phyloP scores from a whole-genome alignment of 2,797 vertebrate species.

The Melanotaenia boesemani region DNA sequence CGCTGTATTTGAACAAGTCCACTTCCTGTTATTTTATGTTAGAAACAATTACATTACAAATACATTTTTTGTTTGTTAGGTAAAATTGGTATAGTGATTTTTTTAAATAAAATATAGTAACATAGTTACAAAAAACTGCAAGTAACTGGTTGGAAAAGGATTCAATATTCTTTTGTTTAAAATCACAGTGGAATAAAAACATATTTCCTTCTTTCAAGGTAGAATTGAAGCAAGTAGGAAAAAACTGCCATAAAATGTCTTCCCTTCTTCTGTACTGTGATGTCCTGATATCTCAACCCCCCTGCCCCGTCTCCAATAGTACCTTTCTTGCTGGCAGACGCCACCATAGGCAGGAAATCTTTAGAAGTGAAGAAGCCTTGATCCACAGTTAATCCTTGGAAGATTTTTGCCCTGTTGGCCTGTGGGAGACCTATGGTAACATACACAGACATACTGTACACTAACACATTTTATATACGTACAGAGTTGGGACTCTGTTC shows the following conservation, averaged over 20 bases:
- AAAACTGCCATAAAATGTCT: too few species aligned
- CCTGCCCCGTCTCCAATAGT: neutral
- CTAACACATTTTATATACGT: neutral
- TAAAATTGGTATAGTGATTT: neutral
- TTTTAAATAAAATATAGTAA: neutral
- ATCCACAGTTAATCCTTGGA: constrained; percentile 85
- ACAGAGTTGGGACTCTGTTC: too few species aligned
- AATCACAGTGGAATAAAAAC: neutral
- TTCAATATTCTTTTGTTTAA: neutral
- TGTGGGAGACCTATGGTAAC: constrained; percentile 89
- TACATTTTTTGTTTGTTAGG: neutral
- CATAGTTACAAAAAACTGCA: neutral
- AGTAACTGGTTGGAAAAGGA: neutral
- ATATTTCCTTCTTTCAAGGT: neutral
- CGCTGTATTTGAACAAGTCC: neutral
- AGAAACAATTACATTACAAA: neutral
- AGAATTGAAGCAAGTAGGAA: too few species aligned
- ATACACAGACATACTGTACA: constrained; percentile 7
- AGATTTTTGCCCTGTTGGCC: constrained; percentile 89
- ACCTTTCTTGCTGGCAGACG: constrained; percentile 95
- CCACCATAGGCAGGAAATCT: constrained; percentile 93
- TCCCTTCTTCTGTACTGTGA: too few species aligned
- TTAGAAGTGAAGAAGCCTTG: constrained; percentile 97
- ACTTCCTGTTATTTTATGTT: neutral
- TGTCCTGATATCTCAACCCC: neutral